These are phyloP conservation scores for Troides helena DNA, from an alignment of 2,888 invertebrate species.

Conservation along the genomic window DNA sequence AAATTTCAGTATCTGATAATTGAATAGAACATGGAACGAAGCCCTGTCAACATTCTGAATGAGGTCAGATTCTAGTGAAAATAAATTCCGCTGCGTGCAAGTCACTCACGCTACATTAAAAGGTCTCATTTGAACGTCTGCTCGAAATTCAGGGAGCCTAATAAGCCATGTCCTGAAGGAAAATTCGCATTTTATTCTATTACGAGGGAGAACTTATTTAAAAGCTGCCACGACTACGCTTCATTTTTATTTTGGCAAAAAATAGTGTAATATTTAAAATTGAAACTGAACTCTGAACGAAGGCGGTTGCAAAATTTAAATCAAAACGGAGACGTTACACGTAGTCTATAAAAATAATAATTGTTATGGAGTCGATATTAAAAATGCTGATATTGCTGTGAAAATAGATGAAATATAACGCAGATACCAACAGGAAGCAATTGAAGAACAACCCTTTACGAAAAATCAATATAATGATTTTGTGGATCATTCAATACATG, in stretches of 20 bases:
- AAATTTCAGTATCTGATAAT: too few relatives aligned
- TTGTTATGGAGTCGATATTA: too few relatives aligned
- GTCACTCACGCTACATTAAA: slow-evolving; percentile 23
- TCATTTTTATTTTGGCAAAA: slow-evolving; percentile 10
- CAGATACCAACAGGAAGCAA: too few relatives aligned
- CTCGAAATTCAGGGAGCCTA: slow-evolving; percentile 23
- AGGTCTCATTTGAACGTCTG: slow-evolving; percentile 16
- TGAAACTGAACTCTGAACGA: not conserved
- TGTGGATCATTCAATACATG: too few relatives aligned
- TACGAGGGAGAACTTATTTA: slow-evolving; percentile 3
- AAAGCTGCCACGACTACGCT: slow-evolving; percentile 7
- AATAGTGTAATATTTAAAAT: slow-evolving; percentile 13
- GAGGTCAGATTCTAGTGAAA: slow-evolving; percentile 17
- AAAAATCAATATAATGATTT: too few relatives aligned
- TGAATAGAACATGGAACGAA: not conserved
- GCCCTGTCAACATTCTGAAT: not conserved
- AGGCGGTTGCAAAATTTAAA: too few relatives aligned
- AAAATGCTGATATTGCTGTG: too few relatives aligned
- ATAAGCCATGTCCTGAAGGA: slow-evolving; percentile 23
- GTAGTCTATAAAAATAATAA: too few relatives aligned
- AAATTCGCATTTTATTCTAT: slow-evolving; percentile 20
- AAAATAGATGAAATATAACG: too few relatives aligned
- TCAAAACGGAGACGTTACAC: too few relatives aligned
- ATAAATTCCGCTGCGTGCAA: slow-evolving; percentile 20
- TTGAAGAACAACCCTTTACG: too few relatives aligned